phyloP scores from a whole-genome alignment of 2,797 vertebrate species.

The Siniperca scherzeri region DNA sequence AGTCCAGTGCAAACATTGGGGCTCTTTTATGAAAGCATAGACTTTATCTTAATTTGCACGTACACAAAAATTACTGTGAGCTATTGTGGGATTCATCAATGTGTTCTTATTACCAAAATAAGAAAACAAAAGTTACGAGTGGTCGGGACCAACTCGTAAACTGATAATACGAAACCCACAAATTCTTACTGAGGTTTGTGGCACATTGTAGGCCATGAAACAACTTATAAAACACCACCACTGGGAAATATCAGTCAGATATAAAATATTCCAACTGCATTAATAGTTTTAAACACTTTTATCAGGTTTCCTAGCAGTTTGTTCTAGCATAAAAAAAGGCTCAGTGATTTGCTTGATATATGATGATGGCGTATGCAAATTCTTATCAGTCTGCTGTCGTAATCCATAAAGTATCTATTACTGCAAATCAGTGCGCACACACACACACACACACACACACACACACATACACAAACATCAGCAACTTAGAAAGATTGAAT shows the following conservation, averaged over 20 bases:
- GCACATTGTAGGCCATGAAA: conserved; percentile 22
- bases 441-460: background rate
- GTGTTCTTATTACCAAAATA: conserved; percentile 20
- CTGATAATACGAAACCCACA: conserved; percentile 2
- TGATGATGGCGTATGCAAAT: background rate
- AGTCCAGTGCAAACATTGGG: conserved; percentile 29
- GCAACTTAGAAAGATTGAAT: conserved; percentile 41
- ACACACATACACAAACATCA: conserved; percentile 1
- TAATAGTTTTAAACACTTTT: conserved; percentile 18
- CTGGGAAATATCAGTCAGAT: conserved; percentile 20
- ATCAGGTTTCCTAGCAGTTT: background rate
- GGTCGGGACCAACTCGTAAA: conserved; percentile 9
- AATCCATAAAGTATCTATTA: conserved; percentile 7
- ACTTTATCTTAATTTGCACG: background rate
- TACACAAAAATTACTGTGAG: background rate
- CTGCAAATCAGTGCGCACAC: background rate
- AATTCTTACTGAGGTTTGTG: conserved; percentile 31
- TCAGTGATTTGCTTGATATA: background rate
- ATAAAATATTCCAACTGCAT: conserved; percentile 28
- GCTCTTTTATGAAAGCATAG: conserved; percentile 24
- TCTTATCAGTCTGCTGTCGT: background rate
- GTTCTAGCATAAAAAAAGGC: background rate
- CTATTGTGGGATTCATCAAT: conserved; percentile 28
- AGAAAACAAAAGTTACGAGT: conserved; percentile 25
- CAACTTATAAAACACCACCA: conserved; percentile 42